Base-by-base conservation (phyloP, 2,888 invertebrate species). In the Habrosyne pyritoides region DNA sequence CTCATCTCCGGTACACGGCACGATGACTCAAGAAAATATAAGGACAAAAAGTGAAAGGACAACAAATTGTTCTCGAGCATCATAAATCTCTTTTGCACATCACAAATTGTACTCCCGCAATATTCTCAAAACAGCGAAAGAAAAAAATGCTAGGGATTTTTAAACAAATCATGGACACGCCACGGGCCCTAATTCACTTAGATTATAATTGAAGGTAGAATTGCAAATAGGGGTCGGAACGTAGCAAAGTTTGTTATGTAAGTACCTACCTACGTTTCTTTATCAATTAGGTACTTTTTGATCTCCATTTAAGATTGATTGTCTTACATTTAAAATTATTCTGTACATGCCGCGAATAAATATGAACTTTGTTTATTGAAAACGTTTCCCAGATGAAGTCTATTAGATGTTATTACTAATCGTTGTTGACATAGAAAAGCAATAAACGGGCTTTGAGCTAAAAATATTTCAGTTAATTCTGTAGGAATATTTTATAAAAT, bases 191-290 rank as follows among this genome's bases (percentile, higher is more conserved):
- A 61, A 64, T 69, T 66, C 67, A 63, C 68, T 69, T 60, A 61
- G 60, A 60, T 63, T 67, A 64, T 64, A 70, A 77, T 77, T 73
- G 73, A 72, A 69, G 63, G 69, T 67, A 69, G 71, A 73, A 77
- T 73, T 72, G 70, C 69, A 69, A 72, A 71, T 68, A 58, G 55
- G 63, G 54, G 52, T 54, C 60, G 51, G 53, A 54, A 55, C 53
- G 59, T 55, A 52, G 55, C 56, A 55, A 54, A 61, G 60, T 57
- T 53, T 30, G n/a, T 33, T 5, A 33, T 6, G 33, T 8, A n/a
- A n/a, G n/a, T n/a, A n/a, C n/a, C n/a, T n/a, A 33, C n/a, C 33
- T 33, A 50, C 18, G 28, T 4, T 18, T 18, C 50, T 50, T 50
- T 18, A 50, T 28, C 28, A 28, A 50, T 50, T 30, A 50, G 42